These are phyloP conservation scores for Drosophila mimica DNA, from an alignment of 2,888 invertebrate genomes.

Conservation along the genomic window DNA sequence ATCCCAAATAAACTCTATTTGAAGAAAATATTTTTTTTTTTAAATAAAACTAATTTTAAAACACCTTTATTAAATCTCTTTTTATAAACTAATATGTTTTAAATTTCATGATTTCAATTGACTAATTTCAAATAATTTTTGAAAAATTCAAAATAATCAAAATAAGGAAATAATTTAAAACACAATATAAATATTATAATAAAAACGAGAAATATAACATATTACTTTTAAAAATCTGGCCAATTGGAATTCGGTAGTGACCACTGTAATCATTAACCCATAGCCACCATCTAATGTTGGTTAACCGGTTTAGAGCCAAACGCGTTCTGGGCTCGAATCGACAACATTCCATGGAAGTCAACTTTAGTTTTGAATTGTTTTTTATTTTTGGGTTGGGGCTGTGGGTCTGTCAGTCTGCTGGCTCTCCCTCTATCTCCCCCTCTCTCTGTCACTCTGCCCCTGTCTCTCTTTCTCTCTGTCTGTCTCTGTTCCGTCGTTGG, in stretches of 20 bases:
- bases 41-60: neutral
- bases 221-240: neutral
- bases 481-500: neutral
- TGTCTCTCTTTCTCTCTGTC: neutral
- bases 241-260: neutral
- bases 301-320: constrained; percentile 57
- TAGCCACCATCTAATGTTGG: constrained; percentile 51
- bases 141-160: neutral
- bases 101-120: neutral
- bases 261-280: constrained; percentile 38
- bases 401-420: constrained; percentile 5
- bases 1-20: neutral
- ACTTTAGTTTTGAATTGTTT: constrained; percentile 22
- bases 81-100: neutral
- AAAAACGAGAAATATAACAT: neutral
- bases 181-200: neutral
- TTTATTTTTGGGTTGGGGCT: constrained; percentile 16
- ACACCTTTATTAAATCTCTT: neutral
- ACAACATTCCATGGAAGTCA: constrained; percentile 65
- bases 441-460: neutral
- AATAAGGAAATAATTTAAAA: neutral
- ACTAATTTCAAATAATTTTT: neutral
- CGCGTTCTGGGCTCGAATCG: constrained; percentile 52
- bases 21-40: neutral
- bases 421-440: neutral